Evolutionary conservation across 2,888 invertebrate species (phyloP).

Genomic region (Pristionchus mayeri): DNA sequence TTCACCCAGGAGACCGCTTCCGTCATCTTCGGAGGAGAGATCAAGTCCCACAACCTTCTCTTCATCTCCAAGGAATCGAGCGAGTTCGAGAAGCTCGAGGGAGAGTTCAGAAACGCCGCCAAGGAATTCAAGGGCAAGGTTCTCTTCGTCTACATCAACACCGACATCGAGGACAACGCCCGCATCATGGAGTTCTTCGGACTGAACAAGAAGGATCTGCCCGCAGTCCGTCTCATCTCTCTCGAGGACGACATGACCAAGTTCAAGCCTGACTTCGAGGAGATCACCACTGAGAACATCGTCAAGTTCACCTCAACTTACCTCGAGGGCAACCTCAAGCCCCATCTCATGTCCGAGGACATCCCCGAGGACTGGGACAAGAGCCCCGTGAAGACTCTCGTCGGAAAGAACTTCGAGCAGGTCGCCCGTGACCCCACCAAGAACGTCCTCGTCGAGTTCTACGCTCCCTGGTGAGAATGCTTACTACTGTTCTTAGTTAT

Average conservation of each 20-base stretch:
- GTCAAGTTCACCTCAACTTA: constrained; percentile 90
- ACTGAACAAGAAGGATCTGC: constrained; percentile 88
- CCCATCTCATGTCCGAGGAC: constrained; percentile 93
- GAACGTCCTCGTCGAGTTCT: constrained; percentile 97
- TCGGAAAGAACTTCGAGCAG: constrained; percentile 90
- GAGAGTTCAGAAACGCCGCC: constrained; percentile 87
- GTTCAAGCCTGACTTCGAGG: constrained; percentile 87
- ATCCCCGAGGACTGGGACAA: constrained; percentile 97
- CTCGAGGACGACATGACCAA: constrained; percentile 97
- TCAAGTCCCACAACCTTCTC: constrained; percentile 94
- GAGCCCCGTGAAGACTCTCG: constrained; percentile 90
- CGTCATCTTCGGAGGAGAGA: constrained; percentile 97
- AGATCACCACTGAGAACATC: constrained; percentile 83
- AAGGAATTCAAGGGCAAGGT: constrained; percentile 91
- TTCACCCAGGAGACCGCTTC: constrained; percentile 85
- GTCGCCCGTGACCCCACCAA: constrained; percentile 90
- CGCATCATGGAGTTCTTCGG: constrained; percentile 99
- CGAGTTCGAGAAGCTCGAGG: constrained; percentile 87
- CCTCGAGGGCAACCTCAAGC: constrained; percentile 92
- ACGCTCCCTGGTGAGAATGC: constrained; percentile 70
- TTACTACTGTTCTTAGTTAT: background rate
- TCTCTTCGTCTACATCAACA: constrained; percentile 94
- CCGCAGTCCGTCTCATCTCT: constrained; percentile 84
- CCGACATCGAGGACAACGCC: constrained; percentile 94
- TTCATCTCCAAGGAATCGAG: constrained; percentile 91